phyloP scores from a whole-genome alignment of 1,140 invertebrate species.

The Chrysomallon squamiferum region DNA sequence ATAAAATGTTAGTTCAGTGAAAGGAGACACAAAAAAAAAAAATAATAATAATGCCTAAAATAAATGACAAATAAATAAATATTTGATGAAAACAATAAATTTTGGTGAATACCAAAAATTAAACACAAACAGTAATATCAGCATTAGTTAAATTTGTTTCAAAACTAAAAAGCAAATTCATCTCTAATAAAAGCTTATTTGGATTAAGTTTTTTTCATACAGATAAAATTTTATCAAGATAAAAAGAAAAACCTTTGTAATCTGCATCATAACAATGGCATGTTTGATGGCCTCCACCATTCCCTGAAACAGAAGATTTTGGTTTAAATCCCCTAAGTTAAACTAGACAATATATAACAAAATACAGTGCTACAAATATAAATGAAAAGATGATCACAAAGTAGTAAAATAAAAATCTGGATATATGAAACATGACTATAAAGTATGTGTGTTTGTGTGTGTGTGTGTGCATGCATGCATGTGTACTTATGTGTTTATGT shows the following conservation, averaged over 20 bases:
- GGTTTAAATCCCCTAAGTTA: neutral
- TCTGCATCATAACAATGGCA: slow-evolving; percentile 95
- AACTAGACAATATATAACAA: slow-evolving; percentile 2
- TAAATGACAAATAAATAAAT: too few relatives aligned
- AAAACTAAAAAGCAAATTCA: too few relatives aligned
- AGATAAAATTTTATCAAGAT: too few relatives aligned
- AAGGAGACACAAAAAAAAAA: too few relatives aligned
- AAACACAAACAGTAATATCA: too few relatives aligned
- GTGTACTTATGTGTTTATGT: neutral
- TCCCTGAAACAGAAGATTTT: slow-evolving; percentile 68
- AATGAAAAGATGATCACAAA: neutral
- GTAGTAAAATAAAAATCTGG: neutral
- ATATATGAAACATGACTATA: neutral
- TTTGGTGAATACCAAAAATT: too few relatives aligned
- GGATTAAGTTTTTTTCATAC: too few relatives aligned
- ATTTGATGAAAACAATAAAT: too few relatives aligned
- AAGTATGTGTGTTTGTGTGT: neutral
- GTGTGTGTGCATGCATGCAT: slow-evolving; percentile 1
- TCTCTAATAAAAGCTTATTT: too few relatives aligned
- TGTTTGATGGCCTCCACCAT: slow-evolving; percentile 95
- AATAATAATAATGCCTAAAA: too few relatives aligned
- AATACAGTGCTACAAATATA: neutral
- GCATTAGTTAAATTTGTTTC: too few relatives aligned
- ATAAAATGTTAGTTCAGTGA: too few relatives aligned
- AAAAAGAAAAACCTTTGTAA: slow-evolving; percentile 83